Conservation (phyloP, 2,888 invertebrate species). For the Chironomus riparius region DNA sequence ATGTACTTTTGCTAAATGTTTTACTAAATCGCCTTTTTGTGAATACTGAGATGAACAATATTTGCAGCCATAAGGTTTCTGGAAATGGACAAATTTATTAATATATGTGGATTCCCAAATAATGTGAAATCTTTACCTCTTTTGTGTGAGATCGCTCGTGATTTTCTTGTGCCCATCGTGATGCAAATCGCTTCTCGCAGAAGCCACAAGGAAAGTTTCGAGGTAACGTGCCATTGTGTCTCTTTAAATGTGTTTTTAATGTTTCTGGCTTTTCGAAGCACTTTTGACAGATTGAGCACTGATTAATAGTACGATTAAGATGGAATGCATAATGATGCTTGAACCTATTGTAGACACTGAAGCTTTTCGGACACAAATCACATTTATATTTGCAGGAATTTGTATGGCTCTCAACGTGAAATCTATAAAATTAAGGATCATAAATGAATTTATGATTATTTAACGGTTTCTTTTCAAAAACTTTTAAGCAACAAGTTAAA, state of each 20-base stretch:
- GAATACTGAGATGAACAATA: background rate
- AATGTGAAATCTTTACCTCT: background rate
- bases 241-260: background rate
- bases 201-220: background rate
- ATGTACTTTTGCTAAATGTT: background rate
- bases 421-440: background rate
- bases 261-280: constrained; percentile 7
- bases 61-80: background rate
- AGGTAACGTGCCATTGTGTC: background rate
- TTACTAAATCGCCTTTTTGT: background rate
- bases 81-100: too few species aligned
- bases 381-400: background rate
- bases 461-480: too few species aligned
- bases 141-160: background rate
- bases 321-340: constrained; percentile 5
- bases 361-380: background rate
- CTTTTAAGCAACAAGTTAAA: too few species aligned
- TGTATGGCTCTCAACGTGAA: background rate
- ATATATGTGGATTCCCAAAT: too few species aligned
- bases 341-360: background rate
- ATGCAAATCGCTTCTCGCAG: background rate
- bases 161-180: background rate
- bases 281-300: constrained; percentile 18
- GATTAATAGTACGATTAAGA: background rate
- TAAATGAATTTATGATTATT: too few species aligned